Evolutionary conservation across 92 coral and sea anemone species (phyloP).

Genomic region (Epizoanthus ramosus): DNA sequence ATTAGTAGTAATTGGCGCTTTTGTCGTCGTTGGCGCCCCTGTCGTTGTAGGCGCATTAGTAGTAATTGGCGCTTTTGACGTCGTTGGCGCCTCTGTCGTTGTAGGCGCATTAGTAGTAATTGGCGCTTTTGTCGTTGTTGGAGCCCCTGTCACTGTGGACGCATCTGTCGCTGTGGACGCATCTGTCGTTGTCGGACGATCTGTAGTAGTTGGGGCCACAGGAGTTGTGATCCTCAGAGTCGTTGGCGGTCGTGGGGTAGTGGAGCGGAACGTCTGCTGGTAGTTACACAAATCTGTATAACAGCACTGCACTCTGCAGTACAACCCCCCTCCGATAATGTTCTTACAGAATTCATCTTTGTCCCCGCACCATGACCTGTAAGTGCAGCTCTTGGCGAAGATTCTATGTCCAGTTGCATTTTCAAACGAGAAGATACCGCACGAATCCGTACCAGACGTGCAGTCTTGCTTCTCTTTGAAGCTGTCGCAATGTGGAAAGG

Average conservation of each 20-base stretch:
- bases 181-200: not conserved
- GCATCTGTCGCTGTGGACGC: conserved; percentile 11
- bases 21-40: conserved; percentile 35
- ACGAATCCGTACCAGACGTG: not conserved
- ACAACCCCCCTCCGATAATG: conserved; percentile 1
- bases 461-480: conserved; percentile 8
- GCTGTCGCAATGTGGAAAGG: conserved; percentile 20
- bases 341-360: conserved; percentile 21
- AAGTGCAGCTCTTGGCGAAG: conserved; percentile 29
- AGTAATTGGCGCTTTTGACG: conserved; percentile 6
- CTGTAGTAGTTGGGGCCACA: not conserved
- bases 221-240: not conserved
- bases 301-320: conserved; percentile 32
- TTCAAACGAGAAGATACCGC: conserved; percentile 33
- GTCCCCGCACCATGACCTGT: not conserved
- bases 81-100: not conserved
- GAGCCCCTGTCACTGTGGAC: not conserved
- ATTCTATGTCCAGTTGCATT: conserved; percentile 16
- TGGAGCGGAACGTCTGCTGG: conserved; percentile 4
- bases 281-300: conserved; percentile 10
- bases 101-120: not conserved
- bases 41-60: no score
- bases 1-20: conserved; percentile 23
- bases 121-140: not conserved
- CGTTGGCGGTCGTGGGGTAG: not conserved